Conservation (phyloP, 2,888 invertebrate genomes). For the Elgonia sp. region DNA sequence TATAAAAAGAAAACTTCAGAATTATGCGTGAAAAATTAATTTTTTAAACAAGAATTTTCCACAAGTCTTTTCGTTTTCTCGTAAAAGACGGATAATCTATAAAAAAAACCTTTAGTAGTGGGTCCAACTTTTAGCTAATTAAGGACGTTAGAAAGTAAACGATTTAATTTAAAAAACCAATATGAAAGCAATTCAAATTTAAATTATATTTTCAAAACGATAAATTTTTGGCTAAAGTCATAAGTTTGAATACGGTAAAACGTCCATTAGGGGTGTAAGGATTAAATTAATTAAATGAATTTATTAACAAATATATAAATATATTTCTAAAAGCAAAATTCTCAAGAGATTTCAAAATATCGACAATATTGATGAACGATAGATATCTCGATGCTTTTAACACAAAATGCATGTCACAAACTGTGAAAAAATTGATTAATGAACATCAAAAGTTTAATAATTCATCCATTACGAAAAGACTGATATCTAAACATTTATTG, state of each 20-base stretch:
- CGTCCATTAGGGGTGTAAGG: slow-evolving; percentile 72
- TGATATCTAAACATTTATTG: slow-evolving; percentile 53
- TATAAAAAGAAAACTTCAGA: slow-evolving; percentile 34
- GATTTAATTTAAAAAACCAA: neutral
- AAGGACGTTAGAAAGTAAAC: slow-evolving; percentile 42
- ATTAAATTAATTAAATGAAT: slow-evolving; percentile 49
- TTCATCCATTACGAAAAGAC: slow-evolving; percentile 62
- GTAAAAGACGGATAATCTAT: slow-evolving; percentile 37
- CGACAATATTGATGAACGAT: slow-evolving; percentile 11
- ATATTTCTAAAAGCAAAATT: slow-evolving; percentile 66
- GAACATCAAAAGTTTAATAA: slow-evolving; percentile 36
- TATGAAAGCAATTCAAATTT: slow-evolving; percentile 25
- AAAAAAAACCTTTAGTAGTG: slow-evolving; percentile 44
- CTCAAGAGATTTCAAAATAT: slow-evolving; percentile 70
- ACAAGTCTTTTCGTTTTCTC: slow-evolving; percentile 30
- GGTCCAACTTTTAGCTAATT: slow-evolving; percentile 52
- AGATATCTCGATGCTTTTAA: neutral
- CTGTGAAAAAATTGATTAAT: neutral
- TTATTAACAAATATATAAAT: slow-evolving; percentile 54
- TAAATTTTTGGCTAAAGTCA: slow-evolving; percentile 31
- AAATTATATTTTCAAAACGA: slow-evolving; percentile 26
- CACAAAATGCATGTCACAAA: no score
- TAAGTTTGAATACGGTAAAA: slow-evolving; percentile 56
- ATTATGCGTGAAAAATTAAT: slow-evolving; percentile 36
- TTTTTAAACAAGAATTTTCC: slow-evolving; percentile 40